These are phyloP conservation scores for Dendrophyllia cribrosa DNA, from an alignment of 64 coral and sea anemone species.

Conservation along the genomic window DNA sequence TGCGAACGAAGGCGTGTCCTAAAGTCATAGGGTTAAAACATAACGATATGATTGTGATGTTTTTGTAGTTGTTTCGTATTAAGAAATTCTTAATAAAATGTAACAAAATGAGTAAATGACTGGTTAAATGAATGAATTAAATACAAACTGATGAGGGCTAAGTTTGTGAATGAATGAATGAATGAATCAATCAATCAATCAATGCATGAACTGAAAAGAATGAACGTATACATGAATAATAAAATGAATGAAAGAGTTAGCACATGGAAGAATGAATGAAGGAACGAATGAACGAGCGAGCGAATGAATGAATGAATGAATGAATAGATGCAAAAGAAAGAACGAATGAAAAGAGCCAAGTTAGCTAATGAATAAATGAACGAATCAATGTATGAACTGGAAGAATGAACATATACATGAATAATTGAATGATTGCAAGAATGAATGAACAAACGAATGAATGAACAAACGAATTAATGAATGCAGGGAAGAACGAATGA, in stretches of 20 bases:
- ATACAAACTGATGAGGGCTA: no score
- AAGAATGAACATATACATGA: neutral
- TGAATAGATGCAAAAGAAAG: neutral
- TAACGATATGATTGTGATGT: no score
- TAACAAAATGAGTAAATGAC: no score
- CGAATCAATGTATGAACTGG: neutral
- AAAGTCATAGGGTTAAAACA: neutral
- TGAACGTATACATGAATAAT: no score
- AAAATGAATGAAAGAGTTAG: no score
- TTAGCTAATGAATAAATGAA: neutral
- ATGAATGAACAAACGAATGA: neutral
- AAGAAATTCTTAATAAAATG: no score
- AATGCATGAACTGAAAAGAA: no score
- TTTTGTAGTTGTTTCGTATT: no score
- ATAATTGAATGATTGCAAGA: neutral
- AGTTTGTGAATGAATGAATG: no score
- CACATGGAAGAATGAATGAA: neutral
- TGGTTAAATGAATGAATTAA: no score
- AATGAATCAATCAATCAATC: no score
- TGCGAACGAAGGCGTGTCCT: conserved; percentile 65
- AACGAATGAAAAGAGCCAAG: no score
- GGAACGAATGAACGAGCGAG: neutral
- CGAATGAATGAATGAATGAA: neutral
- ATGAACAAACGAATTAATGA: neutral
- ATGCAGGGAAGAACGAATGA: neutral